Evolutionary conservation across 30 jellyfish, hydroid and myxozoan genomes (phyloP).

Genomic region (Turritopsis dohrnii): DNA sequence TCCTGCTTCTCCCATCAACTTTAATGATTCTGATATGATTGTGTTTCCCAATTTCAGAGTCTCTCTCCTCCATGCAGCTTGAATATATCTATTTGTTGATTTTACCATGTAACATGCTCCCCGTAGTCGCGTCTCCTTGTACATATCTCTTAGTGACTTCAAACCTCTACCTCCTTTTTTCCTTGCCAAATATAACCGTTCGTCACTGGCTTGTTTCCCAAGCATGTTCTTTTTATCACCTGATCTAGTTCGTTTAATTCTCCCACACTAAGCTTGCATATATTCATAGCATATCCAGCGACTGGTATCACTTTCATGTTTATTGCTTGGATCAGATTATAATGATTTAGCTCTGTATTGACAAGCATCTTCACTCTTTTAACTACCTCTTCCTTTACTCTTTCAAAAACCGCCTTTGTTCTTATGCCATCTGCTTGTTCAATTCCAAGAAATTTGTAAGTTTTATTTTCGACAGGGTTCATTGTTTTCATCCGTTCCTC

Average conservation of each 20-base stretch:
- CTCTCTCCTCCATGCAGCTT: background rate
- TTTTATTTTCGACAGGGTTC: background rate
- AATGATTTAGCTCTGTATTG: background rate
- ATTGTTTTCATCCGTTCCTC: background rate
- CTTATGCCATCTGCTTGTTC: too few species aligned
- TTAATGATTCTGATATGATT: background rate
- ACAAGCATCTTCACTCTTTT: background rate
- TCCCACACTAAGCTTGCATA: background rate
- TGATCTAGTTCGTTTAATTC: background rate
- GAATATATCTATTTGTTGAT: background rate
- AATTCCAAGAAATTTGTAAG: background rate
- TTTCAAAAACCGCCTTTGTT: background rate
- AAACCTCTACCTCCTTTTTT: background rate
- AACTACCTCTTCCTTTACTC: background rate
- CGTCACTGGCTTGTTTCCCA: background rate
- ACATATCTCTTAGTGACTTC: background rate
- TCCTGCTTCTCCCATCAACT: background rate
- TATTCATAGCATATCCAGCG: background rate
- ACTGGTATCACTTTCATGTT: background rate
- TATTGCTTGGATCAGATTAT: background rate
- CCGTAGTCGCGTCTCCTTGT: background rate
- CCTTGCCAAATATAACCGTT: background rate
- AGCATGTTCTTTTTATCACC: background rate
- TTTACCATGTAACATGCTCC: background rate
- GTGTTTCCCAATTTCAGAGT: background rate